Percentiles rank a stretch among this genome's conserved stretches.
phyloP scores from a whole-genome alignment of 2,888 invertebrate species.

The Scaptodrosophila latifasciaeformis region DNA sequence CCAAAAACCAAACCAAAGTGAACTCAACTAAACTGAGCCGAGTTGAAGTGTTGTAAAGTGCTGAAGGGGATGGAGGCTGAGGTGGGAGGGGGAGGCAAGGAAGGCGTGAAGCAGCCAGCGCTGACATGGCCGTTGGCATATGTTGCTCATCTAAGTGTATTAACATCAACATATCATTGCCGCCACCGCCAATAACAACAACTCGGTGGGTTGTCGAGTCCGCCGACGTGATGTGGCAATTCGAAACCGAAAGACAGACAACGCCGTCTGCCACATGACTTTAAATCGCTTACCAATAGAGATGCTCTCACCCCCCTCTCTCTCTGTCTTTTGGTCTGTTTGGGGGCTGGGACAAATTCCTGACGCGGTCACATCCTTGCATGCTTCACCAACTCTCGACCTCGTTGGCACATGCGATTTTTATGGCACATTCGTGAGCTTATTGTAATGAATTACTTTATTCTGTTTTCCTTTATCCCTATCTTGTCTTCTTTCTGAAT shows the following conservation, averaged over 20 bases:
- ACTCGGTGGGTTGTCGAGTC: too few relatives aligned
- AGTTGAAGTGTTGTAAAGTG: neutral
- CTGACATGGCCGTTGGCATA: constrained; percentile 36
- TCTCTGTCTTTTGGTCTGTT: too few relatives aligned
- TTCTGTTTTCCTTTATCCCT: constrained; percentile 21
- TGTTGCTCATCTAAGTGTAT: constrained; percentile 32
- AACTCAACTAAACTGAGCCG: neutral
- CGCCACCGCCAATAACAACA: too few relatives aligned
- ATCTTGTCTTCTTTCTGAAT: neutral
- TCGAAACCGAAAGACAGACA: constrained; percentile 8
- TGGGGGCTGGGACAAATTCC: constrained; percentile 8
- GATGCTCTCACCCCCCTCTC: neutral
- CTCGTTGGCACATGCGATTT: constrained; percentile 67
- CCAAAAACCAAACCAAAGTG: too few relatives aligned
- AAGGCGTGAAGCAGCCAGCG: constrained; percentile 12
- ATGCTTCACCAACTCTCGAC: too few relatives aligned
- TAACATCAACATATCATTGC: constrained; percentile 30
- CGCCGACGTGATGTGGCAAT: neutral
- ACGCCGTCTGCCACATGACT: constrained; percentile 26
- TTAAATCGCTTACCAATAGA: constrained; percentile 13
- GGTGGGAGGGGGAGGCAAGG: neutral
- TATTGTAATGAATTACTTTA: constrained; percentile 72
- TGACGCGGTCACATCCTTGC: neutral
- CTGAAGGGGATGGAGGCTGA: neutral
- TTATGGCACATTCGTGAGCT: constrained; percentile 73